Evolutionary conservation across 1,140 invertebrate species (phyloP), one percentile per base, ranked within the genome.

Genomic region (Cotesia chilonis): DNA sequence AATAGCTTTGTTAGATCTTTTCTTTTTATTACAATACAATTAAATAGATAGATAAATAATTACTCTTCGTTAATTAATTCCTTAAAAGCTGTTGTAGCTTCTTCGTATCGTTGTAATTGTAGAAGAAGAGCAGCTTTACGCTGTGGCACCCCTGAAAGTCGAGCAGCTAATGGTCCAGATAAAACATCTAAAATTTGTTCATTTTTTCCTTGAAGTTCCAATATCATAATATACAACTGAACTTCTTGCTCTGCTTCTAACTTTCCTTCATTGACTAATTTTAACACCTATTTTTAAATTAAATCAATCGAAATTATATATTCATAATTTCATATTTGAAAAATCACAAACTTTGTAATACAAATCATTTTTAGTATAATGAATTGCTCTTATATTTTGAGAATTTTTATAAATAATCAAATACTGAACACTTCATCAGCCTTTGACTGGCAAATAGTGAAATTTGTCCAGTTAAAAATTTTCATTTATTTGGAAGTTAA

Each of bases 201-300:
- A 86, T 91, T 93, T 83, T 97, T 97, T 52, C 90, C 90, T 84
- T 94, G 93, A 68, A 94, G 88, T 80, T 97, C 93, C 55, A 98
- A 86, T 70, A 98, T 95, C 88, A 97, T 94, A 47, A 98, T 87
- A 86, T 97, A 98, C 17, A 98, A 87, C 65, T 95, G 91, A 0
- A 96, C 93, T 87, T 98, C 96, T 85, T 96, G 95, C 83, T 98
- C 96, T 0, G 95, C 94, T 84, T 98, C 95, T 76, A 98, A 90
- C 88, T 96, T 96, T 70, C 92, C 92, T 76, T 98, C 95, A 17
- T 92, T 90, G 61, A 97, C 92, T 81, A 96, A 92, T 84, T 98
- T 98, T 78, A 94, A 90, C 35, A 92, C 89, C 92, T 94, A 90
- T 75, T 88, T 90, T 74, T 64, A 28, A 28, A 28, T 28, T 41